phyloP scores from a whole-genome alignment of 1,140 invertebrate genomes.

The Pseudomyrmex dendroicus region DNA sequence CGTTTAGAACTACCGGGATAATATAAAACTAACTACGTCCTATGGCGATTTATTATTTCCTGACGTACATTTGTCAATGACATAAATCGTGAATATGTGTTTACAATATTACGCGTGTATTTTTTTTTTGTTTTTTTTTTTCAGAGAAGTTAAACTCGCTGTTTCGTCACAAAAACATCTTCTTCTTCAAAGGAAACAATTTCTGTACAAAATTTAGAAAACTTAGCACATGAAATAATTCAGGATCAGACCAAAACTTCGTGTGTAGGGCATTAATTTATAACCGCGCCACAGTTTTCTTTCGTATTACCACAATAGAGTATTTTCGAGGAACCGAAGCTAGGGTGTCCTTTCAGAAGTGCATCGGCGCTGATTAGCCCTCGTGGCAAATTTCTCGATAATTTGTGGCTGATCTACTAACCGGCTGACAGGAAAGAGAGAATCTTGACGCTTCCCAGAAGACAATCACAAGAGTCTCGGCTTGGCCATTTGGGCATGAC shows the following conservation, averaged over 20 bases:
- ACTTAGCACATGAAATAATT: background rate
- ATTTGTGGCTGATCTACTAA: conserved; percentile 76
- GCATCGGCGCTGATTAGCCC: conserved; percentile 38
- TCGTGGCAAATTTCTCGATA: conserved; percentile 68
- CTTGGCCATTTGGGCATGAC: conserved; percentile 75
- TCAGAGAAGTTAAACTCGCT: conserved; percentile 5
- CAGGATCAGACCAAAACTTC: background rate
- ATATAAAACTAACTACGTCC: background rate
- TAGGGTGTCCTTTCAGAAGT: conserved; percentile 46
- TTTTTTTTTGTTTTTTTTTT: background rate
- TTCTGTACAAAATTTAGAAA: conserved; percentile 21
- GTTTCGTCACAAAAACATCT: background rate
- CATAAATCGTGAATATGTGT: background rate
- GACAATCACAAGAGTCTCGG: conserved; percentile 79
- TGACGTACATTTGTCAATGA: conserved; percentile 18
- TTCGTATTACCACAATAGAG: conserved; percentile 49
- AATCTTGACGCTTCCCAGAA: conserved; percentile 79
- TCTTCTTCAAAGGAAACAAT: too few relatives aligned
- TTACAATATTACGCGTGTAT: background rate
- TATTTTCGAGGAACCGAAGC: conserved; percentile 35
- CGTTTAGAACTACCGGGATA: conserved; percentile 12
- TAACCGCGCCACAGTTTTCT: conserved; percentile 29
- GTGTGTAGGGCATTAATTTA: conserved; percentile 29
- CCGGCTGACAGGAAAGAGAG: conserved; percentile 74
- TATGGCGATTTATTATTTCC: conserved; percentile 28